Base-by-base conservation (phyloP, 2,113 vertebrate species). In the Menidia beryllina region DNA sequence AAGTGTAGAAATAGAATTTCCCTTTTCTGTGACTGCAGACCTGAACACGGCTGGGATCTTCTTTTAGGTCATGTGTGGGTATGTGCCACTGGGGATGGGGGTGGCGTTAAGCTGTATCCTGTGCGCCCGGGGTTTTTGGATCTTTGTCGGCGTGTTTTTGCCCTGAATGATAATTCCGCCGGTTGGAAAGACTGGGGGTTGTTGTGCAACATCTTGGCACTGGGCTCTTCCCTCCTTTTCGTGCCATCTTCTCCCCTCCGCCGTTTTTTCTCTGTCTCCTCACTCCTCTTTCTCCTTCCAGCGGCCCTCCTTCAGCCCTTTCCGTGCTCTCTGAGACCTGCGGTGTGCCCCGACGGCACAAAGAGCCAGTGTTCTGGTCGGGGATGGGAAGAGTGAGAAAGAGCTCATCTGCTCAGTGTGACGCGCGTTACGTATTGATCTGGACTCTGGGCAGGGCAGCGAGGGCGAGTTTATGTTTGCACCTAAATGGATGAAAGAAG, bases 201-300 rank as follows among this genome's bases (percentile, higher is more conserved):
- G 88, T 90, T 90, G 91, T 89, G 91, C 82, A 90, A 91, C 90
- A 85, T 88, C 82, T 88, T 91, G 89, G 87, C 90, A 76, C 59
- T 77, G 59, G 9, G 51, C 74, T 86, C 87, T 86, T 86, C 86
- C 82, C 81, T 86, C 75, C 49, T 88, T 81, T 88, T 64, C 36
- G 78, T 87, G 89, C 87, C 89, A 90, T 86, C 78, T 68, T 88
- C 83, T 86, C 70, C 77, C 77, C 83, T 82, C 85, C 49, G 57
- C 69, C 83, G 73, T n/a, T n/a, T n/a, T n/a, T n/a, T n/a, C 74
- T 78, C 68, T 79, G 62, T 79, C 66, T 75, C 74, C 84, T 80
- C 58, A 17, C 76, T 85, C 66, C 52, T 82, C 67, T 67, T 62
- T 86, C 63, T 85, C 72, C 72, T 72, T 80, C 57, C 65, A 78